Evolutionary conservation across 23 tunicate species (phyloP).

Genomic region (Trididemnum clinides): DNA sequence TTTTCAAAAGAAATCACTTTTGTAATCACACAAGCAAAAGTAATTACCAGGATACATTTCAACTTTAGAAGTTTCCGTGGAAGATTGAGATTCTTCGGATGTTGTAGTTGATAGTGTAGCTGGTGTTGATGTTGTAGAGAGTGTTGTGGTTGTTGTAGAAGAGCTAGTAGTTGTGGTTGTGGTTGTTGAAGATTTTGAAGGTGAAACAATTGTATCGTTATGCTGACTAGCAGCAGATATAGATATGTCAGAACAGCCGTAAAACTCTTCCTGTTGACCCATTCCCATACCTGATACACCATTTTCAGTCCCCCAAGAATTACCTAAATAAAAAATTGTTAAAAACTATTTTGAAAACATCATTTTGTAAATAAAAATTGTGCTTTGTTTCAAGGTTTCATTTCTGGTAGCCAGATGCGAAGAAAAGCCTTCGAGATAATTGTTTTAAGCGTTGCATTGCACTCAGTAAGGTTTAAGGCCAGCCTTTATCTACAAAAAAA

Average conservation of each 20-base stretch:
- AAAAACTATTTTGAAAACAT: not conserved
- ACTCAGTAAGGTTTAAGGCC: too few species aligned
- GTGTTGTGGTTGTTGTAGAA: not conserved
- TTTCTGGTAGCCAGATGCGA: too few species aligned
- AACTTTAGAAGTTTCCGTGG: not conserved
- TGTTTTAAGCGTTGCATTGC: too few species aligned
- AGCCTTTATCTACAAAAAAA: too few species aligned
- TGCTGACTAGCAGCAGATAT: not conserved
- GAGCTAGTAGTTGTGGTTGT: constrained; percentile 5
- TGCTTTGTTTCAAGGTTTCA: too few species aligned
- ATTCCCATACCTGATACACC: constrained; percentile 35
- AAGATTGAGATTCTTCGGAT: not conserved
- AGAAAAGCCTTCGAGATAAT: too few species aligned
- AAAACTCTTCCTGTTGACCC: constrained; percentile 67
- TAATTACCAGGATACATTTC: constrained; percentile 4
- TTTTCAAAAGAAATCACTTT: too few species aligned
- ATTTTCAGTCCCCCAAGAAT: constrained; percentile 58
- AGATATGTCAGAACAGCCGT: constrained; percentile 58
- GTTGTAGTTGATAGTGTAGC: not conserved
- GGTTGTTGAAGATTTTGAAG: not conserved
- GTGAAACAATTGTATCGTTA: not conserved
- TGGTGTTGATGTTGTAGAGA: not conserved
- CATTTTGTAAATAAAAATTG: too few species aligned
- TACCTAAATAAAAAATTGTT: constrained; percentile 24
- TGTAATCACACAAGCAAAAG: too few species aligned